These are phyloP conservation scores for Drosophila mulleri DNA, from an alignment of 2,888 invertebrate species.

Conservation along the genomic window DNA sequence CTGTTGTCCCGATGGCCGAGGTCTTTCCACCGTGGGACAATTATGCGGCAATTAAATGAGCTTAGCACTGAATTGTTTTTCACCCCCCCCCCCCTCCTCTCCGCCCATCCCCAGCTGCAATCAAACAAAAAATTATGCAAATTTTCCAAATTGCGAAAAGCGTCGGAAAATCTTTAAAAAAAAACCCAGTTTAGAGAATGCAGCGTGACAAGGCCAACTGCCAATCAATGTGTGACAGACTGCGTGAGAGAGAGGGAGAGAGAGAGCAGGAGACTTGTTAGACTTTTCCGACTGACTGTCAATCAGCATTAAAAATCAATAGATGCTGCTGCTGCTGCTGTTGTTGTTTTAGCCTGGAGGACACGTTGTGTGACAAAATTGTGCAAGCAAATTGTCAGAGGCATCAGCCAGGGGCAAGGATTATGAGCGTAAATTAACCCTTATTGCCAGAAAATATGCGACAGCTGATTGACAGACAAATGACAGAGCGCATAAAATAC, in stretches of 20 bases:
- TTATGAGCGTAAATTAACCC: slow-evolving; percentile 81
- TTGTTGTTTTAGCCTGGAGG: slow-evolving; percentile 45
- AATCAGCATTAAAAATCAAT: slow-evolving; percentile 79
- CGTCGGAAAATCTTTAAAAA: neutral
- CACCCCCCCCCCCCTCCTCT: too few species aligned
- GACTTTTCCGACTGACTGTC: slow-evolving; percentile 54
- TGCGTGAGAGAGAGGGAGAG: neutral
- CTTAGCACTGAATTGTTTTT: slow-evolving; percentile 40
- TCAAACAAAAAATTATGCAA: slow-evolving; percentile 59
- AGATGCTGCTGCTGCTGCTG: slow-evolving; percentile 32
- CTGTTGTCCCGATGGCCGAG: slow-evolving; percentile 20
- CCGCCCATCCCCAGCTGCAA: slow-evolving; percentile 16
- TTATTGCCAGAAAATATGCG: slow-evolving; percentile 79
- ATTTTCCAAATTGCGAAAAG: slow-evolving; percentile 33
- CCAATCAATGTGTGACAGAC: slow-evolving; percentile 41
- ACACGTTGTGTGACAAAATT: slow-evolving; percentile 67
- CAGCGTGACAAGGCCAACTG: slow-evolving; percentile 48
- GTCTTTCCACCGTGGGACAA: slow-evolving; percentile 36
- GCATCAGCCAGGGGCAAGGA: slow-evolving; percentile 55
- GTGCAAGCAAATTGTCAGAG: slow-evolving; percentile 55
- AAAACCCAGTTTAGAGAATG: neutral
- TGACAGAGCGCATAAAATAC: slow-evolving; percentile 74
- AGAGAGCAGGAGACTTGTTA: slow-evolving; percentile 8
- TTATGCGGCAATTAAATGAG: slow-evolving; percentile 69
- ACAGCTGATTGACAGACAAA: slow-evolving; percentile 79